Conservation (phyloP, 1,140 invertebrate species). For the Aricia agestis region DNA sequence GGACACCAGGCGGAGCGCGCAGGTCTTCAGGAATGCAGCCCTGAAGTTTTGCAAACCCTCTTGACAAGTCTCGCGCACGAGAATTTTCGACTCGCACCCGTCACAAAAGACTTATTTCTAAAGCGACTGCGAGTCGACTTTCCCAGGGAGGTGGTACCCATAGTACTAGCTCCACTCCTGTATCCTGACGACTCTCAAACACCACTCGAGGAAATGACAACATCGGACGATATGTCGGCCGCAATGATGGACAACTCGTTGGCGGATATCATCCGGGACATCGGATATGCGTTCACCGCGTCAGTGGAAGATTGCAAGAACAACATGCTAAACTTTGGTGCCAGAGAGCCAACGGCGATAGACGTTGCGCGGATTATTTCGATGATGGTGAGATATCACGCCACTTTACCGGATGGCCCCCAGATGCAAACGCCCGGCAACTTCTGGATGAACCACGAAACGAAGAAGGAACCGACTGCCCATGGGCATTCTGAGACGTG, state of each 20-base stretch:
- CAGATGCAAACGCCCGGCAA: slow-evolving; percentile 80
- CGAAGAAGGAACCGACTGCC: slow-evolving; percentile 63
- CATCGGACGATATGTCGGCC: slow-evolving; percentile 73
- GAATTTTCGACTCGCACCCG: slow-evolving; percentile 79
- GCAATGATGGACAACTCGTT: slow-evolving; percentile 84
- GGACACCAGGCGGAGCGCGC: slow-evolving; percentile 82
- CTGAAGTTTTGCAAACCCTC: slow-evolving; percentile 91
- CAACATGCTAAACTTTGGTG: slow-evolving; percentile 85
- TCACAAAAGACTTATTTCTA: slow-evolving; percentile 88
- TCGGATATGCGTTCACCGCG: slow-evolving; percentile 91
- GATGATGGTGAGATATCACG: slow-evolving; percentile 91
- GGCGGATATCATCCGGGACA: slow-evolving; percentile 91
- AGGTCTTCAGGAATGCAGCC: slow-evolving; percentile 90
- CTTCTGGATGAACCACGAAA: slow-evolving; percentile 76
- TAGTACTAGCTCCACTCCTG: slow-evolving; percentile 90
- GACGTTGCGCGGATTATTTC: slow-evolving; percentile 89
- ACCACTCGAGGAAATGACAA: slow-evolving; percentile 77
- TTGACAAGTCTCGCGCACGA: slow-evolving; percentile 77
- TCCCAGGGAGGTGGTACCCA: slow-evolving; percentile 90
- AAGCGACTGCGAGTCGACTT: slow-evolving; percentile 89
- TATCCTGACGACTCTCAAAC: slow-evolving; percentile 88
- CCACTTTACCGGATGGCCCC: slow-evolving; percentile 81
- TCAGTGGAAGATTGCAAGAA: slow-evolving; percentile 93
- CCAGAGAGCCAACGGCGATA: slow-evolving; percentile 85
- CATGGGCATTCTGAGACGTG: slow-evolving; percentile 79